Conservation (phyloP, 2,113 vertebrate genomes). For the Anser cygnoides region DNA sequence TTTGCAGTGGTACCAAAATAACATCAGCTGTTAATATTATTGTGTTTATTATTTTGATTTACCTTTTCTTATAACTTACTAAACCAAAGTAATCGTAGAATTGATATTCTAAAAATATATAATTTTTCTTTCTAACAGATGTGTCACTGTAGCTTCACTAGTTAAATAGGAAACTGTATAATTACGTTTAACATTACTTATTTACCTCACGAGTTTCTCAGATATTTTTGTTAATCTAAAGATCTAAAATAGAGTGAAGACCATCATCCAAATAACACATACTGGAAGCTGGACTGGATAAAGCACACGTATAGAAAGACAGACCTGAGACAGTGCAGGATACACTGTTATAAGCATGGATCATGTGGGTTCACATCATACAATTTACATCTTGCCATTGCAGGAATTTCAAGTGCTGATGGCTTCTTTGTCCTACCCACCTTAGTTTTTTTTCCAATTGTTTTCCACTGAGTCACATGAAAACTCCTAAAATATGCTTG, state of each 20-base stretch:
- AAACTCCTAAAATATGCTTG: not conserved
- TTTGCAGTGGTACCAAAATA: not conserved
- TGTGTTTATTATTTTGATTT: not conserved
- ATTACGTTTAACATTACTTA: not conserved
- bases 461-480: not conserved
- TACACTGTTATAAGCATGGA: not conserved
- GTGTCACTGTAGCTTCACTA: not conserved
- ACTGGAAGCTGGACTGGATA: not conserved
- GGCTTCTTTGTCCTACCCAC: not conserved
- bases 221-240: not conserved
- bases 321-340: not conserved
- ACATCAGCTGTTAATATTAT: not conserved
- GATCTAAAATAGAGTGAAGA: not conserved
- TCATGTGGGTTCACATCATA: not conserved
- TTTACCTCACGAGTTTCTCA: not conserved
- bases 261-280: not conserved
- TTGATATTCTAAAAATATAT: not conserved
- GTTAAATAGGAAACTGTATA: not conserved
- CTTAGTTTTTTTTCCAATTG: fast-evolving
- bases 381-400: not conserved
- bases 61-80: not conserved
- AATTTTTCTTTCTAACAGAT: not conserved
- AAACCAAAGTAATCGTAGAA: not conserved
- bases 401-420: not conserved
- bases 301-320: not conserved